Evolutionary conservation across 1,140 invertebrate species (phyloP).

Genomic region (Colletes latitarsis): DNA sequence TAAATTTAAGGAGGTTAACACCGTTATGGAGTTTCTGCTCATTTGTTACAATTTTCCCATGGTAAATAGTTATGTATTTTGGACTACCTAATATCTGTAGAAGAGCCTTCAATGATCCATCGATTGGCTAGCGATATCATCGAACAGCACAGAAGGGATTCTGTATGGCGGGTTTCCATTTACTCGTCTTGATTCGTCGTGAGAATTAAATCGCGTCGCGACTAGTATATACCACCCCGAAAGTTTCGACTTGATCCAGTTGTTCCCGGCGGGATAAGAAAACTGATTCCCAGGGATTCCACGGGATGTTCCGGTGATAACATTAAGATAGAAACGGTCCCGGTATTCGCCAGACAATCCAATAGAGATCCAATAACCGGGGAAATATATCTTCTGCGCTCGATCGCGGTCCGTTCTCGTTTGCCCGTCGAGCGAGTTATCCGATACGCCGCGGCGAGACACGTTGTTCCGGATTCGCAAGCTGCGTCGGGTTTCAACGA

Average conservation of each 20-base stretch:
- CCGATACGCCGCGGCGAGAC: conserved; percentile 13
- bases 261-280: not conserved
- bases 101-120: too few species aligned
- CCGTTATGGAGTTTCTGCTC: too few species aligned
- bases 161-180: too few species aligned
- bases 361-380: conserved; percentile 52
- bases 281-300: conserved; percentile 25
- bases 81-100: too few species aligned
- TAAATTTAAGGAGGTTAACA: too few species aligned
- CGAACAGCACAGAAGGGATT: too few species aligned
- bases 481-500: conserved; percentile 47
- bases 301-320: conserved; percentile 12
- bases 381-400: conserved; percentile 38
- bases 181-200: too few species aligned
- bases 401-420: conserved; percentile 39
- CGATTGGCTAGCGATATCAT: too few species aligned
- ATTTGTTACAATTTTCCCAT: too few species aligned
- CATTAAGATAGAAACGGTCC: conserved; percentile 46
- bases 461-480: conserved; percentile 15
- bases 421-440: conserved; percentile 21
- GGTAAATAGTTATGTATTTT: too few species aligned
- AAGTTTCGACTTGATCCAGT: conserved; percentile 8
- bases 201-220: too few species aligned
- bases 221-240: not conserved
- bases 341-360: conserved; percentile 46